These are phyloP conservation scores for Saccostrea echinata DNA, from an alignment of 1,140 invertebrate species.

Conservation along the genomic window DNA sequence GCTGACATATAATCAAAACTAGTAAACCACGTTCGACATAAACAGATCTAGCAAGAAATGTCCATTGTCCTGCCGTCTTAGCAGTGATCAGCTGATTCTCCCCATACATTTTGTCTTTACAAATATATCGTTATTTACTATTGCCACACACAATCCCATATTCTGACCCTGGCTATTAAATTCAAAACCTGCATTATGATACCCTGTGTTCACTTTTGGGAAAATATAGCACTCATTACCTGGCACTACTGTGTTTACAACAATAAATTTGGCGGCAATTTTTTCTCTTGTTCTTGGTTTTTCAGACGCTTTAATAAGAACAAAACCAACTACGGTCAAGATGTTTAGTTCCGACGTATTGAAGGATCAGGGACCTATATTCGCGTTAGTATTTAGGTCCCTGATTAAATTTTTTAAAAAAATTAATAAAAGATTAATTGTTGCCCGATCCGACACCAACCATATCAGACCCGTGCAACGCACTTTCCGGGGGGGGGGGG, in stretches of 20 bases:
- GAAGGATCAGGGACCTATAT: too few species aligned
- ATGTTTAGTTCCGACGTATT: neutral
- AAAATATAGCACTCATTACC: neutral
- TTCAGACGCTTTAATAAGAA: neutral
- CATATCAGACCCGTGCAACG: too few species aligned
- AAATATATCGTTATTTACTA: neutral
- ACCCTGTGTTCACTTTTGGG: neutral
- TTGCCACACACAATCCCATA: neutral
- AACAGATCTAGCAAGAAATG: neutral
- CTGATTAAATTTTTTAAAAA: too few species aligned
- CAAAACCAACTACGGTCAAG: neutral
- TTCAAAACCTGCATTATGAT: neutral
- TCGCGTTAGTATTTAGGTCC: too few species aligned
- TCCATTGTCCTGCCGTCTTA: neutral
- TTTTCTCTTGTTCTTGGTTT: constrained; percentile 10
- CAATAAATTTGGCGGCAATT: constrained; percentile 20
- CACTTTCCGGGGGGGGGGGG: too few species aligned
- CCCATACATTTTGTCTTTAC: neutral
- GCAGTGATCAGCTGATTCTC: neutral
- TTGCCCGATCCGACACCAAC: too few species aligned
- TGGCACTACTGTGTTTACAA: constrained; percentile 13
- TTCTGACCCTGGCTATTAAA: neutral
- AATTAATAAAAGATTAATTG: too few species aligned
- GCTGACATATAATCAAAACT: neutral
- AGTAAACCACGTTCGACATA: neutral